Evolutionary conservation across 1,140 invertebrate species (phyloP).

Genomic region (Daktulosphaira vitifoliae): DNA sequence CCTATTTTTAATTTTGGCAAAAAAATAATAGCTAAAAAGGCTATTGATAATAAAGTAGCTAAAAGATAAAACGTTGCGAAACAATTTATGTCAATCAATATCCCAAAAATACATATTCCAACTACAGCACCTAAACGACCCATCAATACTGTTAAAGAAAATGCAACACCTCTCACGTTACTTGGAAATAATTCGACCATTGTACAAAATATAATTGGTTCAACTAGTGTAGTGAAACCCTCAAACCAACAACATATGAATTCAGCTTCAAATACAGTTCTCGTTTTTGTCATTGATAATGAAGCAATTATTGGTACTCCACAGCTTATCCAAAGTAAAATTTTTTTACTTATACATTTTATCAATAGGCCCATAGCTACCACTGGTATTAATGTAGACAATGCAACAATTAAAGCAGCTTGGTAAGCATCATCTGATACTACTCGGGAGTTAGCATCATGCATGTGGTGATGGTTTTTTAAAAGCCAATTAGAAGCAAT

Average conservation of each 20-base stretch:
- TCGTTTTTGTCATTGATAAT: not conserved
- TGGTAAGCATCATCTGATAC: not conserved
- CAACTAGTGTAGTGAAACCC: conserved; percentile 2
- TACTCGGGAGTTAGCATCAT: too few species aligned
- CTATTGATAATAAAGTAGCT: not conserved
- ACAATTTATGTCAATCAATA: conserved; percentile 5
- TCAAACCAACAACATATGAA: not conserved
- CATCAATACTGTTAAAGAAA: not conserved
- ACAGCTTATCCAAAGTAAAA: conserved; percentile 4
- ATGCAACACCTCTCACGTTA: conserved; percentile 10
- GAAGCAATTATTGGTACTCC: not conserved
- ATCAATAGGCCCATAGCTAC: not conserved
- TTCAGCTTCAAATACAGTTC: conserved; percentile 5
- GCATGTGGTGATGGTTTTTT: not conserved
- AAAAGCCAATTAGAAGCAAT: not conserved
- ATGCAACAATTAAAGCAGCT: not conserved
- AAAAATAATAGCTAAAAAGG: not conserved
- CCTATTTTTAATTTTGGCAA: conserved; percentile 11
- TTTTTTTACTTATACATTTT: conserved; percentile 1
- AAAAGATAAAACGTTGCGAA: not conserved
- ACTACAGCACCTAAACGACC: conserved; percentile 3
- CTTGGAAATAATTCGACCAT: conserved; percentile 18
- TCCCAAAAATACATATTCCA: not conserved
- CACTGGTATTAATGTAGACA: not conserved
- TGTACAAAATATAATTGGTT: conserved; percentile 5